Conservation (phyloP, 2,888 invertebrate genomes). For the Thalpophila matura region DNA sequence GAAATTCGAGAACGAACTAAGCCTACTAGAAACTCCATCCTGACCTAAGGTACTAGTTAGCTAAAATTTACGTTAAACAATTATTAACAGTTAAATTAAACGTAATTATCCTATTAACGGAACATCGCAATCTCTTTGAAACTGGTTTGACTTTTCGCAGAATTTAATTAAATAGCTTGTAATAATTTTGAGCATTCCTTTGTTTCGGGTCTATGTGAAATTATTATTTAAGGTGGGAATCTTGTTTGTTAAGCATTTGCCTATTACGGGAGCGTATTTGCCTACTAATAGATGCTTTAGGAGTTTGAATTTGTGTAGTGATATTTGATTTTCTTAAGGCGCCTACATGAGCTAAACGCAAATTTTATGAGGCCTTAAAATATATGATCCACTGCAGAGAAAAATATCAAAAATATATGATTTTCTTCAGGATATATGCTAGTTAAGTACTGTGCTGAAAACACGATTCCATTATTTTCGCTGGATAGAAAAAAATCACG, state of each 20-base stretch:
- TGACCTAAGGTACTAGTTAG: slow-evolving; percentile 16
- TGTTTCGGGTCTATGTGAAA: slow-evolving; percentile 38
- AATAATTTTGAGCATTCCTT: slow-evolving; percentile 43
- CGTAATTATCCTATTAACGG: slow-evolving; percentile 33
- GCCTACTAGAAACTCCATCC: neutral
- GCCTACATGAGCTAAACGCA: no score
- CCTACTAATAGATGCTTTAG: slow-evolving; percentile 7
- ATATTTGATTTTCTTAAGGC: slow-evolving; percentile 38
- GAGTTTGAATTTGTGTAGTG: slow-evolving; percentile 5
- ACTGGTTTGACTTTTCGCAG: slow-evolving; percentile 54
- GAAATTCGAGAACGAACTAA: slow-evolving; percentile 3
- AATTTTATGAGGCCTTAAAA: no score
- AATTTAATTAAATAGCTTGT: slow-evolving; percentile 56
- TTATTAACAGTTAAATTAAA: slow-evolving; percentile 41
- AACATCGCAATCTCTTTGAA: slow-evolving; percentile 47
- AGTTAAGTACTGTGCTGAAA: no score
- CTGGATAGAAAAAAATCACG: no score
- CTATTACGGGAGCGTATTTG: slow-evolving; percentile 18
- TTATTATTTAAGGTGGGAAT: slow-evolving; percentile 42
- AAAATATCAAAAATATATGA: no score
- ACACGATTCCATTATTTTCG: no score
- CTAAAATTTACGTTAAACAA: slow-evolving; percentile 25
- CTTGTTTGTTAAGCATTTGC: slow-evolving; percentile 28
- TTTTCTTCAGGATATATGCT: no score
- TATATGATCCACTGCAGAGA: no score